phyloP scores from a whole-genome alignment of 2,888 invertebrate genomes.

The Plutella xylostella region DNA sequence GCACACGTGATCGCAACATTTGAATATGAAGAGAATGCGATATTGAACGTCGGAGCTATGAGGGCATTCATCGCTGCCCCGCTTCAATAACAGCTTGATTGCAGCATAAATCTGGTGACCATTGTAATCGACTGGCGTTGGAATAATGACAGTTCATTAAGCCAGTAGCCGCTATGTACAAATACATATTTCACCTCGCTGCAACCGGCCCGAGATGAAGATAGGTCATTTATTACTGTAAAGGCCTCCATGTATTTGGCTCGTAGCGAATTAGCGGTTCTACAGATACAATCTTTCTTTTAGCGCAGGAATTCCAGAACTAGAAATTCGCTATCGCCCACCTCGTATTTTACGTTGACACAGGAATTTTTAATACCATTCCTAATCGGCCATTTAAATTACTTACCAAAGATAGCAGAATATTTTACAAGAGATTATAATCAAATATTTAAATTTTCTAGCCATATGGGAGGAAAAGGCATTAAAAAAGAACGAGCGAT shows the following conservation, averaged over 20 bases:
- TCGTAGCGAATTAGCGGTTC: no score
- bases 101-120: conserved; percentile 6
- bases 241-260: no score
- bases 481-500: not conserved
- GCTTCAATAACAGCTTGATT: conserved; percentile 7
- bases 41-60: not conserved
- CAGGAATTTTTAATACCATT: conserved; percentile 1
- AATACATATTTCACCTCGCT: not conserved
- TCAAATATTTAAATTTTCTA: conserved; percentile 56
- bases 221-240: not conserved
- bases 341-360: not conserved
- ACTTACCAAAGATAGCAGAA: conserved; percentile 18
- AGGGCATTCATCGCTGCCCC: conserved; percentile 3
- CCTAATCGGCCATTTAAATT: not conserved
- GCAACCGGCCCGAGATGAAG: not conserved
- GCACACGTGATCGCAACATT: not conserved
- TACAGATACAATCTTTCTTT: no score
- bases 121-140: conserved; percentile 1
- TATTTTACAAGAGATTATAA: conserved; percentile 43
- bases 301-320: no score
- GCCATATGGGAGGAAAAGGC: conserved; percentile 24
- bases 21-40: conserved; percentile 1
- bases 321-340: not conserved
- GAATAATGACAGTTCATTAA: conserved; percentile 7
- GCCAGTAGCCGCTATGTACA: conserved; percentile 1